Percentiles rank a stretch among this genome's conserved stretches.
Evolutionary conservation across 2,797 vertebrate species (phyloP).

Genomic region (Thamnophis elegans): DNA sequence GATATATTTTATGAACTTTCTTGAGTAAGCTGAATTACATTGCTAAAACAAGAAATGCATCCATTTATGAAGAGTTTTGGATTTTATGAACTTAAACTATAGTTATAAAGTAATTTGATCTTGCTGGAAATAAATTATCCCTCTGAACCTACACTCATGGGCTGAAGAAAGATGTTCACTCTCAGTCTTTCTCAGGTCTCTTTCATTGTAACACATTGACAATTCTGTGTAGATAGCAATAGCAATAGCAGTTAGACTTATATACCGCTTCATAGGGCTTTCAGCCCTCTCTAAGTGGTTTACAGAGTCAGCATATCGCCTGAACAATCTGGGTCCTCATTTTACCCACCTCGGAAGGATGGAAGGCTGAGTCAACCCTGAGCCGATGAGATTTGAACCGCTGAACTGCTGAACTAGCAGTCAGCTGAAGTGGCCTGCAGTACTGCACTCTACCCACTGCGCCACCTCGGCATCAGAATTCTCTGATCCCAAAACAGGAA

Average conservation of each 20-base stretch:
- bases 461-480: neutral
- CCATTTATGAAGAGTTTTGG: neutral
- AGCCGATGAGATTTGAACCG: too few relatives aligned
- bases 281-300: too few relatives aligned
- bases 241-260: too few relatives aligned
- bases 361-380: too few relatives aligned
- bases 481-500: neutral
- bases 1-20: neutral
- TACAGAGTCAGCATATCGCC: too few relatives aligned
- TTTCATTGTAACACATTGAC: neutral
- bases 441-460: too few relatives aligned
- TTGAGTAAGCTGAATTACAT: neutral
- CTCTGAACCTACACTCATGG: neutral
- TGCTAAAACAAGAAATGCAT: neutral
- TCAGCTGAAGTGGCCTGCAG: too few relatives aligned
- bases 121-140: neutral
- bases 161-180: neutral
- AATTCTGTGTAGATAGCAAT: neutral
- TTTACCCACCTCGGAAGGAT: too few relatives aligned
- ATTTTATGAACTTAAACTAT: neutral
- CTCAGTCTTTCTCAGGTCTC: neutral
- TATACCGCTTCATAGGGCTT: too few relatives aligned
- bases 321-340: too few relatives aligned
- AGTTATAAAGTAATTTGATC: neutral
- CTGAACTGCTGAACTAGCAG: too few relatives aligned